Conservation (phyloP, 2,797 vertebrate genomes). For the Gymnoscopelus braueri region DNA sequence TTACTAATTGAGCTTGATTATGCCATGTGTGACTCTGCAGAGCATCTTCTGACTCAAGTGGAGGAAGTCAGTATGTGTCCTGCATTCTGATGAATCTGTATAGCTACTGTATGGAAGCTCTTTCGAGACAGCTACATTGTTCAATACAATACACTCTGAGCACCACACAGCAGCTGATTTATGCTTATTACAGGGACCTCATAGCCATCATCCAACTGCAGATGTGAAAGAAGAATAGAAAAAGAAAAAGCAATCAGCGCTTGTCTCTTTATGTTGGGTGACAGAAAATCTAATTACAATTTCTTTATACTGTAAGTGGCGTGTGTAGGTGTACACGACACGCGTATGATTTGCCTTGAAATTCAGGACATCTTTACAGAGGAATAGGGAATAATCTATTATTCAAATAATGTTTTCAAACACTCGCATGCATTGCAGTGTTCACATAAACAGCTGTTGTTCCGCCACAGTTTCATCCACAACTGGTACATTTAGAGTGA, state of each 20-base stretch:
- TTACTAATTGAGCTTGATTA: constrained; percentile 64
- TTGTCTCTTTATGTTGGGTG: too few relatives aligned
- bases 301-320: not conserved
- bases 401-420: too few relatives aligned
- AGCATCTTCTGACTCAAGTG: constrained; percentile 54
- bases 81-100: constrained; percentile 61
- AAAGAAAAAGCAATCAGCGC: too few relatives aligned
- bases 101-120: constrained; percentile 66
- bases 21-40: constrained; percentile 51
- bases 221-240: too few relatives aligned
- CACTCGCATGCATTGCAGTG: too few relatives aligned
- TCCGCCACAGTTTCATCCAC: too few relatives aligned
- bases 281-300: not conserved
- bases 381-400: too few relatives aligned
- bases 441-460: too few relatives aligned
- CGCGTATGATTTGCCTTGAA: too few relatives aligned
- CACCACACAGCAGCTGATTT: constrained; percentile 54
- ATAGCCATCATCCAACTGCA: constrained; percentile 33
- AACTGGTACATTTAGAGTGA: too few relatives aligned
- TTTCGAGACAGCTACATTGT: constrained; percentile 39
- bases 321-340: not conserved
- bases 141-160: constrained; percentile 54
- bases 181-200: constrained; percentile 38
- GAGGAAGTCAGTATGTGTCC: constrained; percentile 37
- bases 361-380: too few relatives aligned